phyloP scores from a whole-genome alignment of 2,797 vertebrate species.

The Bovichtus variegatus region DNA sequence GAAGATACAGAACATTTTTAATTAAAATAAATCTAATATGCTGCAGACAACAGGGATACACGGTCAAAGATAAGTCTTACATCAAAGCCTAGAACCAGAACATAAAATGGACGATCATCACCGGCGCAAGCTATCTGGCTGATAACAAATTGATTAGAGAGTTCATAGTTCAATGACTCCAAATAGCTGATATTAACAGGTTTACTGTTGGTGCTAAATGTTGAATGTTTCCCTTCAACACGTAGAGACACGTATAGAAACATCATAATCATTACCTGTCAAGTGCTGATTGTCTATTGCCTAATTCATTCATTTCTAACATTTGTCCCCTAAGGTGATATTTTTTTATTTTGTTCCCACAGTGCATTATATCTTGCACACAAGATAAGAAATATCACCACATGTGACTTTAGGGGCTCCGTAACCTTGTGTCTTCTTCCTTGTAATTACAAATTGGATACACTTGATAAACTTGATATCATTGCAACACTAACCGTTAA shows the following conservation, averaged over 20 bases:
- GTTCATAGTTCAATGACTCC: constrained; percentile 47
- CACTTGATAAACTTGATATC: not conserved
- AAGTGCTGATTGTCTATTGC: not conserved
- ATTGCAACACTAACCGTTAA: constrained; percentile 65
- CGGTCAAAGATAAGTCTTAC: not conserved
- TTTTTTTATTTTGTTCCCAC: too few species aligned
- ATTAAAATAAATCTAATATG: not conserved
- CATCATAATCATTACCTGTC: not conserved
- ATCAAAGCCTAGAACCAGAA: constrained; percentile 22
- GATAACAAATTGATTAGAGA: constrained; percentile 55
- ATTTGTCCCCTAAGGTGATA: not conserved
- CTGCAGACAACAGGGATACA: not conserved
- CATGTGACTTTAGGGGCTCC: too few species aligned
- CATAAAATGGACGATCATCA: constrained; percentile 32
- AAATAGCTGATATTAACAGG: constrained; percentile 18
- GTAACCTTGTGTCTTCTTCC: not conserved
- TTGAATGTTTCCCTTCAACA: not conserved
- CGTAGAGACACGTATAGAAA: not conserved
- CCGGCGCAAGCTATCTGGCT: not conserved
- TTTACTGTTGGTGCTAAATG: not conserved
- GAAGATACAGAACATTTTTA: not conserved
- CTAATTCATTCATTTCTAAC: not conserved
- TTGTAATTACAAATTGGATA: not conserved
- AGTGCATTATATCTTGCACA: too few species aligned
- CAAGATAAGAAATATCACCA: too few species aligned